Evolutionary conservation across 92 coral and sea anemone genomes (phyloP), one percentile per base, ranked within the genome.

Genomic region (Porites rus): DNA sequence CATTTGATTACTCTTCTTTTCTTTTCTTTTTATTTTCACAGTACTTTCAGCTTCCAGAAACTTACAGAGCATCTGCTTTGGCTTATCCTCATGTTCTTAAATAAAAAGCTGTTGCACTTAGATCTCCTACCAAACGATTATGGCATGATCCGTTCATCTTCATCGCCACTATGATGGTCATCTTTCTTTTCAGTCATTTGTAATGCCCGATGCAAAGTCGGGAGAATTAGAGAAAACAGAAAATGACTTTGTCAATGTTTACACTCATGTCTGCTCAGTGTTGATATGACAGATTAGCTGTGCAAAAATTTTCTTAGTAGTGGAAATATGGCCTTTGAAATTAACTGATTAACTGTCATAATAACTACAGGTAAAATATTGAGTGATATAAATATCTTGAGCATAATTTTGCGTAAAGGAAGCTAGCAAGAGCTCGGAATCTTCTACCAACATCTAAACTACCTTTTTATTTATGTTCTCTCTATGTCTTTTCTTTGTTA

Each of bases 61-160:
- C 91, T 6, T 92, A 93, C 94, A 90, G 96, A 80, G 75, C 93
- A 11, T 94, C 95, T 17, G 94, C 98, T 6, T 72, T 94, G 84
- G 98, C 98, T 16, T 90, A 92, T 52, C 98, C 98, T 52, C 98
- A 94, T 74, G 87, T 94, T 12, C 87, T 94, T 22, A 94, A 94
- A 82, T 94, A 73, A 75, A 10, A 71, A 16, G 11, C 53, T 80
- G 50, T 7, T 17, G 20, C 20, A 1, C 25, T 20, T 28, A 21
- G 82, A n/a, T 78, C 64, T 24, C 64, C 46, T 58, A 56, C 16
- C 11, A 56, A 0, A 2, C 16, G 11, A 14, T 56, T 56, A 56
- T 56, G 61, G 17, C 13, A 6, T 56, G 61, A 56, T 14, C 61
- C 61, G 61, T 56, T 56, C 11, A 56, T 56, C 17, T 38, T 38